Percentiles rank a stretch among this genome's conserved stretches.
These are phyloP conservation scores for Sphecodes monilicornis DNA, from an alignment of 2,888 invertebrate species.

Conservation along the genomic window DNA sequence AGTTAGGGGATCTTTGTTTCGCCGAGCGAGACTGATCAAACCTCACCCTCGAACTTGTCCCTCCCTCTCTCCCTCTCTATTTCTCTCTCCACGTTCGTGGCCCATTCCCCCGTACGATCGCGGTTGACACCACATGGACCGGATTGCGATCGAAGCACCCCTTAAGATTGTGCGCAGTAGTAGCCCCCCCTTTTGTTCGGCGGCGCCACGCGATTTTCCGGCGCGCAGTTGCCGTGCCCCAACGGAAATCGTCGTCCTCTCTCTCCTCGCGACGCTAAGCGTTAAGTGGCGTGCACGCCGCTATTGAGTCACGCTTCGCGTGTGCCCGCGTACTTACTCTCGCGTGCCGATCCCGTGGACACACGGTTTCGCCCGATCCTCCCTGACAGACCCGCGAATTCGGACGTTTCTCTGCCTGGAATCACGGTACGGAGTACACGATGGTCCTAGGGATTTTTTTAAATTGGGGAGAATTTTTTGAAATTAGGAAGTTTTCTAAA, in stretches of 20 bases:
- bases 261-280: conserved; percentile 46
- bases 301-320: conserved; percentile 66
- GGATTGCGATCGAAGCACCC: conserved; percentile 48
- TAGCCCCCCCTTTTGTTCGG: conserved; percentile 42
- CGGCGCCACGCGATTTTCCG: conserved; percentile 34
- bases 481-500: not conserved
- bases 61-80: not conserved
- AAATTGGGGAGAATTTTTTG: rapidly evolving
- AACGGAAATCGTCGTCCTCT: conserved; percentile 24
- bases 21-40: conserved; percentile 13
- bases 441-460: not conserved
- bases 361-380: conserved; percentile 32
- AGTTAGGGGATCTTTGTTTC: not conserved
- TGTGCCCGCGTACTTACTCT: conserved; percentile 64
- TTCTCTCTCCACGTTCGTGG: not conserved
- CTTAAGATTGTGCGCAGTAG: conserved; percentile 59
- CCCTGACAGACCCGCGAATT: conserved; percentile 28
- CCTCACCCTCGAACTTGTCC: not conserved
- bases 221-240: conserved; percentile 42
- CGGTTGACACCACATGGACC: conserved; percentile 52
- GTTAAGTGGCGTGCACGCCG: conserved; percentile 67
- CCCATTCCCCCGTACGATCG: conserved; percentile 4
- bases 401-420: not conserved
- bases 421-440: too few species aligned
- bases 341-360: conserved; percentile 33